A percentile compares a stretch with the other conserved stretches of the same genome.
phyloP scores from a whole-genome alignment of 2,797 vertebrate genomes.

The Pangasius macronema region DNA sequence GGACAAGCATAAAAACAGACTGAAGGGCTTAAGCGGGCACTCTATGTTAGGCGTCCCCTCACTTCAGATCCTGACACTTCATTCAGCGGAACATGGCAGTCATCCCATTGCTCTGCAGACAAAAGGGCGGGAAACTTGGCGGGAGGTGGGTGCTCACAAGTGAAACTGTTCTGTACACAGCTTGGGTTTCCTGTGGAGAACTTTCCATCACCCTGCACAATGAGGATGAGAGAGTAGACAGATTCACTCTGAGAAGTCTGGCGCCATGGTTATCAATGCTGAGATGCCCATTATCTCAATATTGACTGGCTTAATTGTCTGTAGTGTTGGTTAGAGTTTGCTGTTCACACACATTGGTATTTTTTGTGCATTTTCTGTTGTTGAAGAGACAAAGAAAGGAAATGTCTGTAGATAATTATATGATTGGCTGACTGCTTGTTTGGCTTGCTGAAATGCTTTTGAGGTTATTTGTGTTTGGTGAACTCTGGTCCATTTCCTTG shows the following conservation, averaged over 20 bases:
- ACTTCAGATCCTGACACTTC: slow-evolving; percentile 28
- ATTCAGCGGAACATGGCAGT: slow-evolving; percentile 38
- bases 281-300: slow-evolving; percentile 33
- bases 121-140: slow-evolving; percentile 50
- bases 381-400: slow-evolving; percentile 27
- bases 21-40: slow-evolving; percentile 30
- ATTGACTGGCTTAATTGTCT: slow-evolving; percentile 26
- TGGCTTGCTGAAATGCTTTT: neutral
- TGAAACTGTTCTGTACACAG: slow-evolving; percentile 41
- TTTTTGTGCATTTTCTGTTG: neutral
- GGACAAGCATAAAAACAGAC: slow-evolving; percentile 42
- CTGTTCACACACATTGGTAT: neutral
- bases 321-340: neutral
- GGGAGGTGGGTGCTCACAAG: slow-evolving; percentile 27
- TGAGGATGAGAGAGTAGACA: slow-evolving; percentile 25
- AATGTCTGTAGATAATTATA: slow-evolving; percentile 35
- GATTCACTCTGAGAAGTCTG: slow-evolving; percentile 36
- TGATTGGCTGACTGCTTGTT: slow-evolving; percentile 8
- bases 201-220: slow-evolving; percentile 39
- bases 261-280: slow-evolving; percentile 37
- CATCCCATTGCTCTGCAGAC: slow-evolving; percentile 41
- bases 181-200: slow-evolving; percentile 44
- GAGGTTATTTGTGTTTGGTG: neutral
- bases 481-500: neutral
- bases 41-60: slow-evolving; percentile 30